Conservation (phyloP, 2,888 invertebrate species). For the Coleophora deauratella region DNA sequence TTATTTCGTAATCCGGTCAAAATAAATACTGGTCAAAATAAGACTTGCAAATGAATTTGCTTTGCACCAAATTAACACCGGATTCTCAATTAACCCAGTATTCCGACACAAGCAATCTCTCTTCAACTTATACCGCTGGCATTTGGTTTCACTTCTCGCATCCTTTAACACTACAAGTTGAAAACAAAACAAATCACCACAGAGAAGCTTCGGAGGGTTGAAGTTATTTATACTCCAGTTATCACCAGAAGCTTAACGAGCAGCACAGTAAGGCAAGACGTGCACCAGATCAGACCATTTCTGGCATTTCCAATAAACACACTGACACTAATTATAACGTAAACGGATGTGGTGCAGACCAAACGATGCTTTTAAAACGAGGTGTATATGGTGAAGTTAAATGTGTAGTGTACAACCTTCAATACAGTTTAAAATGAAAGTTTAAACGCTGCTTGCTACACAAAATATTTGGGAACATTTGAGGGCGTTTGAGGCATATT, state of each 20-base stretch:
- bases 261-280: conserved; percentile 27
- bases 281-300: conserved; percentile 35
- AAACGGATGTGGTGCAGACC: conserved; percentile 9
- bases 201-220: conserved; percentile 2
- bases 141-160: neutral
- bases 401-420: conserved; percentile 1
- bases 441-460: neutral
- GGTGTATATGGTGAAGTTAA: neutral
- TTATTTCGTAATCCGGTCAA: too few species aligned
- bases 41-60: too few species aligned
- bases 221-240: conserved; percentile 30
- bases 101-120: too few species aligned
- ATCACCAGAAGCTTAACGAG: conserved; percentile 24
- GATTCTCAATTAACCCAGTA: too few species aligned
- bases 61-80: too few species aligned
- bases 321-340: conserved; percentile 39
- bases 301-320: conserved; percentile 41
- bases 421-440: conserved; percentile 2
- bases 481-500: too few species aligned
- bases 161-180: conserved; percentile 4
- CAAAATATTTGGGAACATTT: too few species aligned
- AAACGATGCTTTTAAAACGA: neutral
- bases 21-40: too few species aligned
- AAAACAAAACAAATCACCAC: conserved; percentile 6
- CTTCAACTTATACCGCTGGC: too few species aligned